Conservation (phyloP, 2,113 vertebrate species). For the Laticauda laticaudata region DNA sequence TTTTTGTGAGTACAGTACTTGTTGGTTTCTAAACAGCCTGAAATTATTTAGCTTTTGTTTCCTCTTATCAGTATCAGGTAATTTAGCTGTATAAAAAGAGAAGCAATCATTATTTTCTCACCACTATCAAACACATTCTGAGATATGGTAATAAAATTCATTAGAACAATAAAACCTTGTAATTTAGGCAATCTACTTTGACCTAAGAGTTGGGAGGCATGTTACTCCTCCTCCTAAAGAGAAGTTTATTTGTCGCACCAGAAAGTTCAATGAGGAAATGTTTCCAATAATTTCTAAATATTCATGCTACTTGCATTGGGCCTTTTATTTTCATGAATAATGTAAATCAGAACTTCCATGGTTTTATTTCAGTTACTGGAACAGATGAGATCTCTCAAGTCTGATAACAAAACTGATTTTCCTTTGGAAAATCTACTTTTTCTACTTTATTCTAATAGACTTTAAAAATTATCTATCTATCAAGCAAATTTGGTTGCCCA, state of each 20-base stretch:
- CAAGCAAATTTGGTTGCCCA: neutral
- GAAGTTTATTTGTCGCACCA: neutral
- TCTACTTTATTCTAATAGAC: neutral
- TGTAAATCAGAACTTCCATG: neutral
- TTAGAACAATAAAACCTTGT: conserved; percentile 30
- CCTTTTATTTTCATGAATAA: neutral
- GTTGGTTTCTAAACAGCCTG: conserved; percentile 44
- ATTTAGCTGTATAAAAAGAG: conserved; percentile 32
- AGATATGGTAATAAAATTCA: conserved; percentile 39
- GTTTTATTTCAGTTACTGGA: neutral
- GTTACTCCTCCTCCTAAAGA: neutral
- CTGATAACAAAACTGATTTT: neutral
- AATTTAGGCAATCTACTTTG: conserved; percentile 35
- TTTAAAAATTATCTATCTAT: neutral
- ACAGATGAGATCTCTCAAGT: neutral
- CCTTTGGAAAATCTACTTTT: neutral
- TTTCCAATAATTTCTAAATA: conserved; percentile 37
- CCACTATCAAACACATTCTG: conserved; percentile 39
- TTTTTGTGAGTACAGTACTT: conserved; percentile 26
- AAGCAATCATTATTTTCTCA: conserved; percentile 42
- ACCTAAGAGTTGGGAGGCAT: conserved; percentile 32
- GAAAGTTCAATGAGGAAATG: conserved; percentile 39
- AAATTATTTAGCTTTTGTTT: conserved; percentile 40
- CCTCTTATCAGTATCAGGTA: conserved; percentile 44
- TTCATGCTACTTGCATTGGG: neutral